Base-by-base conservation (phyloP, 1,140 invertebrate species). In the Tetramorium simillimum region DNA sequence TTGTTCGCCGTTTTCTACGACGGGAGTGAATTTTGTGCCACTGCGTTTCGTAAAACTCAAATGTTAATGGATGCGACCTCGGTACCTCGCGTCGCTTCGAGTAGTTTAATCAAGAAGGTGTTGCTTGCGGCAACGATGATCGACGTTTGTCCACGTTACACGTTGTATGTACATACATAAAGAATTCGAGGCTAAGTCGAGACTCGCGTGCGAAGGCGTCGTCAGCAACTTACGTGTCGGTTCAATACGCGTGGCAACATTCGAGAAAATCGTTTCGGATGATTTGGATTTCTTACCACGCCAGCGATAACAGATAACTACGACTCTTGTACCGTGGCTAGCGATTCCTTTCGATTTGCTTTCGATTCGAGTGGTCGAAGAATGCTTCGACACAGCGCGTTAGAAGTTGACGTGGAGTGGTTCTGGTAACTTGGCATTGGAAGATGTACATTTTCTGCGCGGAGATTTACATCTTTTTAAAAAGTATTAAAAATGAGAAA, bases 11-110 rank as follows among this genome's bases (percentile, higher is more conserved):
- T 37, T 69, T 46, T 2, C 33, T 28, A 9, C 10, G n/a, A 1
- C 46, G n/a, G n/a, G 33, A 73, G n/a, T 46, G 12, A 58, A 82
- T 58, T 82, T 82, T 46, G 14, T 18, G 24, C 40, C 21, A 46
- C 1, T 40, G 53, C 40, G 53, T 84, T 60, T 84, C 40, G 40
- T 46, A 60, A 84, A 84, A 33, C n/a, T 0, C 5, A 62, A 53
- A 72, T 51, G 69, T 37, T 84, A 84, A 84, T 60, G 46, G n/a
- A 84, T 33, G 28, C 69, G 80, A 60, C 80, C 80, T 84, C 69
- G 69, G 56, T 21, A 18, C n/a, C 77, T 53, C 77, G 12, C 14
- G 46, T 21, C 21, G n/a, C 51, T 49, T 21, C 46, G 24, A 70
- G 49, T 73, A 37, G 24, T 56, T 84, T 75, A 40, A 84, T 75